These are phyloP conservation scores for Styela clava DNA, from an alignment of 23 tunicate genomes.

Conservation along the genomic window DNA sequence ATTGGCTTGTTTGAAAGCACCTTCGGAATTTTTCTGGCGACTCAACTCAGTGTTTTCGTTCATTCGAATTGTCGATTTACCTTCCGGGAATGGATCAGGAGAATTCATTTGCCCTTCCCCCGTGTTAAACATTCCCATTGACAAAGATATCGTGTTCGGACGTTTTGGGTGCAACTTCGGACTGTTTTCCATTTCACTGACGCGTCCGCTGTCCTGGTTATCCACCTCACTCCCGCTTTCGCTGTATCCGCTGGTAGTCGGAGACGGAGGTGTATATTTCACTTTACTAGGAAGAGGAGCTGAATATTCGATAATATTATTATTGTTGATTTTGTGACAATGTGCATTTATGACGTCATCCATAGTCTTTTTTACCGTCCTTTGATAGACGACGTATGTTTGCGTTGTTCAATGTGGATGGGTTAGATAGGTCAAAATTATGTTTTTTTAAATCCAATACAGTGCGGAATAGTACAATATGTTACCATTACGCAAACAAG, in stretches of 20 bases:
- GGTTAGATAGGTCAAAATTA: no score
- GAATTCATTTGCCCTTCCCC: neutral
- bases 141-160: conserved; percentile 9
- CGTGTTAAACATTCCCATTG: neutral
- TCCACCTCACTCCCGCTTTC: conserved; percentile 67
- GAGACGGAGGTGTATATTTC: conserved; percentile 52
- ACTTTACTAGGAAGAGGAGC: conserved; percentile 11
- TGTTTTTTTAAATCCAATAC: no score
- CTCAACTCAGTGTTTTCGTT: neutral
- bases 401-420: no score
- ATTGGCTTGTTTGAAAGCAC: neutral
- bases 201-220: conserved; percentile 58
- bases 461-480: neutral
- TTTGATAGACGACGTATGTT: neutral
- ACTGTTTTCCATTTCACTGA: conserved; percentile 56
- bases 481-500: neutral
- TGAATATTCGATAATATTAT: conserved; percentile 1
- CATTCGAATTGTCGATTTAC: neutral
- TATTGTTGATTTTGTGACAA: neutral
- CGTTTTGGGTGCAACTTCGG: conserved; percentile 41
- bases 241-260: conserved; percentile 83
- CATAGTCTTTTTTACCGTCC: neutral
- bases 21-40: neutral
- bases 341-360: neutral
- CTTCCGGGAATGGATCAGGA: neutral